Conservation (phyloP, 2,888 invertebrate species). For the Leptura quadrifasciata region DNA sequence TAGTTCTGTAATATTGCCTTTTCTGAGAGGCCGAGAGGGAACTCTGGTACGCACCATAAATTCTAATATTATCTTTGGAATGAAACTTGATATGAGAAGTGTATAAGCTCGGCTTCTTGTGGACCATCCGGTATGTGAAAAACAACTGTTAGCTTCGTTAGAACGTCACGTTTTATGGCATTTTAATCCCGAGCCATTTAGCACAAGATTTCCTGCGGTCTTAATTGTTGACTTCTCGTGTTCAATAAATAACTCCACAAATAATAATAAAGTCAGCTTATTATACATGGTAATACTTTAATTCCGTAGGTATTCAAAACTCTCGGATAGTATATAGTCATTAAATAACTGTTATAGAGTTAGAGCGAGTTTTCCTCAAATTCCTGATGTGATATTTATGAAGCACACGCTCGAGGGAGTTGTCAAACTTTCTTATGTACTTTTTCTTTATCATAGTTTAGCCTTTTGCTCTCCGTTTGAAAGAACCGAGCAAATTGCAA, state of each 20-base stretch:
- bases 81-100: neutral
- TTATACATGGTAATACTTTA: conserved; percentile 29
- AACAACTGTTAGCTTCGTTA: conserved; percentile 57
- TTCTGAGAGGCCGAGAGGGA: neutral
- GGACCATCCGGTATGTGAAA: conserved; percentile 51
- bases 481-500: neutral
- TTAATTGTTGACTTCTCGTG: conserved; percentile 42
- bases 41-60: neutral
- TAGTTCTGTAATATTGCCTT: too few species aligned
- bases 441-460: neutral
- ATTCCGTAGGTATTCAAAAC: conserved; percentile 20
- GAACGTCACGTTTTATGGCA: conserved; percentile 61
- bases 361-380: conserved; percentile 13
- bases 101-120: conserved; percentile 19
- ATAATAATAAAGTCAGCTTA: conserved; percentile 24
- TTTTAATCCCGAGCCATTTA: conserved; percentile 57
- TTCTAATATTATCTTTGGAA: conserved; percentile 5
- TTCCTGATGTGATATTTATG: conserved; percentile 28
- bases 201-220: conserved; percentile 54
- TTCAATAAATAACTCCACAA: conserved; percentile 31
- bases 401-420: conserved; percentile 18
- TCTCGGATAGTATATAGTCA: neutral
- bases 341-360: conserved; percentile 23
- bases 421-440: conserved; percentile 24
- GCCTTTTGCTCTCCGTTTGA: neutral